Base-by-base conservation (phyloP, 92 coral and sea anemone species). In the Palythoa heliodiscus region DNA sequence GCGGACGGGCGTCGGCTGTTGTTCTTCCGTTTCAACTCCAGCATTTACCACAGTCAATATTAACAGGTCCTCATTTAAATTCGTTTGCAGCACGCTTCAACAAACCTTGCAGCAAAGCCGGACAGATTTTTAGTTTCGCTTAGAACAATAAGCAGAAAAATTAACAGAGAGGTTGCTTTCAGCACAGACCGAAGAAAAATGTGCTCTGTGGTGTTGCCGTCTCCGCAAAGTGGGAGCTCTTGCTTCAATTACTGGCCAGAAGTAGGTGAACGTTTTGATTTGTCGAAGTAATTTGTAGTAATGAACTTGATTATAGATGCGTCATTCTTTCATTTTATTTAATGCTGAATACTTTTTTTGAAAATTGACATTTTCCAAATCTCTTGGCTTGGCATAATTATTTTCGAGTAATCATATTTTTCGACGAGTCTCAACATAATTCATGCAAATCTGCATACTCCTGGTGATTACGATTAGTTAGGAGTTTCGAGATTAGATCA, bases 181-280 rank as follows among this genome's bases (percentile, higher is more conserved):
- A 20, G 2, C 23, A 5, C 60, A 23, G 38, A 17, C 40, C 3
- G 78, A n/a, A 7, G 7, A 11, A 74, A 13, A 76, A 76, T 76
- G 81, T 76, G 81, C 38, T 76, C 81, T 3, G 66, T 76, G 12
- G 17, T 76, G 22, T 16, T 76, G 23, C 81, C 25, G 15, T 53
- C 81, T 4, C 43, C 81, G 16, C 64, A 55, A 76, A 52, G 81
- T 76, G 67, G 66, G 15, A 52, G 38, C 17, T 76, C 81, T 2
- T 76, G 81, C 23, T 76, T 76, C 17, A 76, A 76, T 19, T 50
- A 76, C 50, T 76, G 81, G 81, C 81, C 81, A 1, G 81, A 76
- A 53, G 81, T 76, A 76, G 37, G 81, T 76, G 40, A 54, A 53
- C 47, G 12, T 76, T 16, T 57, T n/a, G 17, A 29, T 38, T 70